Evolutionary conservation across 2,113 vertebrate genomes (phyloP).

Genomic region (Damaliscus lunatus): DNA sequence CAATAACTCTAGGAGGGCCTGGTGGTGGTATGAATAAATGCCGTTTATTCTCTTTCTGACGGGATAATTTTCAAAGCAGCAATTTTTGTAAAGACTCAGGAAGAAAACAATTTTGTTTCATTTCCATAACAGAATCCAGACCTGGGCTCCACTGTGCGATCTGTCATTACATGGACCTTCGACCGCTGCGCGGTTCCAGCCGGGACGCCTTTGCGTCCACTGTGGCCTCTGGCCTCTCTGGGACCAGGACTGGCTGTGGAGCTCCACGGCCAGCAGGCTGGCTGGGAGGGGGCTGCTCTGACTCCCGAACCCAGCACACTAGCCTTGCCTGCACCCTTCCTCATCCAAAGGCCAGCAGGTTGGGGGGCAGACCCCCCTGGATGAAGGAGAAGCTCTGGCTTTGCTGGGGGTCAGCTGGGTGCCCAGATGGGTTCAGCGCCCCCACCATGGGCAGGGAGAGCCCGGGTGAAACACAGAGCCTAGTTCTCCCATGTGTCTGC

Average conservation of each 20-base stretch:
- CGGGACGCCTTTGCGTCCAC: slow-evolving; percentile 65
- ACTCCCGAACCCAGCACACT: neutral
- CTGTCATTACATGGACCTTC: slow-evolving; percentile 64
- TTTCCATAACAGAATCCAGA: slow-evolving; percentile 94
- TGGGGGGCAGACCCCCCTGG: neutral
- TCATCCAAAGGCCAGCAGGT: fast-evolving
- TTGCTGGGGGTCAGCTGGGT: neutral
- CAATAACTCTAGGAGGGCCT: slow-evolving; percentile 61
- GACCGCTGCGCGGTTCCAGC: slow-evolving; percentile 47
- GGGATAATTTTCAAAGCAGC: slow-evolving; percentile 86
- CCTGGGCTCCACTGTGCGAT: slow-evolving; percentile 61
- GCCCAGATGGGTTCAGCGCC: fast-evolving
- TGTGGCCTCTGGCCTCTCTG: neutral
- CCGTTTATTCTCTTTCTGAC: slow-evolving; percentile 82
- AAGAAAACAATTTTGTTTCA: slow-evolving; percentile 95
- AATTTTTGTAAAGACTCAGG: slow-evolving; percentile 85
- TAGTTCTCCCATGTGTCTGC: neutral
- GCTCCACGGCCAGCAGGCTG: neutral
- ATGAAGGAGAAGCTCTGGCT: neutral
- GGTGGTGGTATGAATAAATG: slow-evolving; percentile 79
- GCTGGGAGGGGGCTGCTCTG: slow-evolving; percentile 41
- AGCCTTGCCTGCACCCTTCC: fast-evolving
- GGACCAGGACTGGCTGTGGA: neutral
- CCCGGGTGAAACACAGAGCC: neutral
- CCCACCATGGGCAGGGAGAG: neutral